Evolutionary conservation across 2,797 vertebrate species (phyloP).

Genomic region (Molossus molossus): DNA sequence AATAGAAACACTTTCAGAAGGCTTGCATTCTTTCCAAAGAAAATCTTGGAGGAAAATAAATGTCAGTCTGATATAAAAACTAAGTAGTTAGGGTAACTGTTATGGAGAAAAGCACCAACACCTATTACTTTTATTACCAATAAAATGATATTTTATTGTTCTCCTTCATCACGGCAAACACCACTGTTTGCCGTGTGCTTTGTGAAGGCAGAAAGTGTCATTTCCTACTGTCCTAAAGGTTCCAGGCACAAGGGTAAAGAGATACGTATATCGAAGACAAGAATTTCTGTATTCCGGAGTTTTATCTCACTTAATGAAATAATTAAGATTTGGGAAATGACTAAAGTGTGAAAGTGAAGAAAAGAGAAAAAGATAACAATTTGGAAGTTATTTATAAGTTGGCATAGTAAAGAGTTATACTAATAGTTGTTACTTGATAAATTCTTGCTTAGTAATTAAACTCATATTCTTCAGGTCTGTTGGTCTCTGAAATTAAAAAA

Average conservation of each 20-base stretch:
- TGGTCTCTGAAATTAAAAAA: background rate
- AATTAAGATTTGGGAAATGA: slow-evolving; percentile 60
- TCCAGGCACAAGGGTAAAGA: background rate
- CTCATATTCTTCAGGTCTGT: slow-evolving; percentile 51
- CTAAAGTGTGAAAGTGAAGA: background rate
- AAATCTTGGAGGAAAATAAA: slow-evolving; percentile 77
- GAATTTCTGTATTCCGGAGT: background rate
- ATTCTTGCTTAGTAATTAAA: slow-evolving; percentile 54
- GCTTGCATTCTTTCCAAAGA: slow-evolving; percentile 67
- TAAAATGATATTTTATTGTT: slow-evolving; percentile 67
- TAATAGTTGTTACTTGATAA: slow-evolving; percentile 52
- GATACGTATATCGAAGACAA: slow-evolving; percentile 53
- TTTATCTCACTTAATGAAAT: slow-evolving; percentile 52
- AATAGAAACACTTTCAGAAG: slow-evolving; percentile 50
- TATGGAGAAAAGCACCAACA: slow-evolving; percentile 70
- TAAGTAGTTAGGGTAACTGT: slow-evolving; percentile 47
- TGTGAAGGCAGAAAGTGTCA: background rate
- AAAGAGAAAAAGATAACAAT: background rate
- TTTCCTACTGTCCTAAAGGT: background rate
- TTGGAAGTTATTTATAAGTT: slow-evolving; percentile 36
- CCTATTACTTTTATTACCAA: slow-evolving; percentile 70
- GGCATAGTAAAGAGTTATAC: background rate
- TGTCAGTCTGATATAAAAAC: slow-evolving; percentile 69
- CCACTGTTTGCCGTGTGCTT: slow-evolving; percentile 28
- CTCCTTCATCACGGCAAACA: background rate